phyloP scores from a whole-genome alignment of 2,797 vertebrate species.

The Argentina silus region DNA sequence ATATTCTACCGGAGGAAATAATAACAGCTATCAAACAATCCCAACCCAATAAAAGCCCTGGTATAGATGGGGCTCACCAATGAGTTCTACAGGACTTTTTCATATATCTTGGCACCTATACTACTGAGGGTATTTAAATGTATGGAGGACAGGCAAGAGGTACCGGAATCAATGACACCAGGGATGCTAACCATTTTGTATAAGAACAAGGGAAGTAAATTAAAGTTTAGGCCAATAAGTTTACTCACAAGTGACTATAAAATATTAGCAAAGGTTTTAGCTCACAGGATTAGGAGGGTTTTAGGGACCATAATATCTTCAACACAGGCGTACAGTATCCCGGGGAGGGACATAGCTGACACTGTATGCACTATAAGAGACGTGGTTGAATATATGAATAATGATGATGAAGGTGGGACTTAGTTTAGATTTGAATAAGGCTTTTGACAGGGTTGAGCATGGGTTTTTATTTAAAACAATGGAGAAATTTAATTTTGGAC shows the following conservation, averaged over 20 bases:
- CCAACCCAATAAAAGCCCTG: background rate
- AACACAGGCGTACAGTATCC: background rate
- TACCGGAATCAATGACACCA: background rate
- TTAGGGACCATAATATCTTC: background rate
- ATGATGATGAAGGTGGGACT: background rate
- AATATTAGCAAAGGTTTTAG: background rate
- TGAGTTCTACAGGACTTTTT: background rate
- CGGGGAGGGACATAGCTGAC: background rate
- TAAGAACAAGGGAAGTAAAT: background rate
- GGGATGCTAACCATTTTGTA: background rate
- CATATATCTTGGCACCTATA: background rate
- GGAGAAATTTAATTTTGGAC: too few relatives aligned
- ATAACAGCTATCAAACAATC: too few relatives aligned
- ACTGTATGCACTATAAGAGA: background rate
- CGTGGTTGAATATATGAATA: too few relatives aligned
- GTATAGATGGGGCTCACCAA: background rate
- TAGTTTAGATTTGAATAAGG: conserved; percentile 7
- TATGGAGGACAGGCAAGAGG: background rate
- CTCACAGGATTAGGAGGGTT: background rate
- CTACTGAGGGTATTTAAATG: background rate
- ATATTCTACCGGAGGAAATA: too few relatives aligned
- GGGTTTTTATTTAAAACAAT: too few relatives aligned
- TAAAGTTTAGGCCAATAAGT: background rate
- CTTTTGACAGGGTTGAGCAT: too few relatives aligned
- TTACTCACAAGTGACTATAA: conserved; percentile 2